Base-by-base conservation (phyloP, 2,113 vertebrate species). In the Potamarius usumacintae region DNA sequence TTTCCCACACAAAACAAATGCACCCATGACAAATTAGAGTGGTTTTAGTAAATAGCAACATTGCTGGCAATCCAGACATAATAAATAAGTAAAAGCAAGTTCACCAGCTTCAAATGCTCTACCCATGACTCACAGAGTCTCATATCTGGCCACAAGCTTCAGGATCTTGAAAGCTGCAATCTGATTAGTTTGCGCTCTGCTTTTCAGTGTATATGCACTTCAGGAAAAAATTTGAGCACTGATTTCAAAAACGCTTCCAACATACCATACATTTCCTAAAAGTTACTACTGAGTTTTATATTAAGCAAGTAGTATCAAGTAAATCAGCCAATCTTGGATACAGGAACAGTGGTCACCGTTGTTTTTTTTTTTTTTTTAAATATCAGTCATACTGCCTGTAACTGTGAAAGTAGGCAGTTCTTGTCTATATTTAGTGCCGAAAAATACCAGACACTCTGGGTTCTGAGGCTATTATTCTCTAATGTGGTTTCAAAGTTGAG, bases 401-500 rank as follows among this genome's bases (percentile, higher is more conserved):
- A 82, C 17, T 42, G 79, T 48, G 34, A 82, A 82, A 62, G 27
- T 42, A 82, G 30, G 57, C 57, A 9, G 55, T 80, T 80, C n/a
- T 30, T 80, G n/a, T 42, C 30, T 82, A 6, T 30, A 62, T 82
- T 80, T 82, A 27, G 48, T 67, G 42, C 25, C 42, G 42, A 83
- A 67, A 83, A 67, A 52, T 15, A 65, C 34, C 60, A 83, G 81
- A 82, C 60, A 82, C 58, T 80, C 53, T 50, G 55, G 55, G 58
- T 81, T 81, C 55, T 34, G 79, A 10, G 55, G 42, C 55, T 63
- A 63, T 63, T 48, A 82, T 82, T 82, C 58, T 90, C 72, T 87
- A 77, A 82, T 89, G 86, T 5, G 74, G 65, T 53, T 84, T 71
- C 81, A 90, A 57, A 89, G 48, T 50, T 14, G 89, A 88, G 90